A percentile compares a stretch with the other conserved stretches of the same genome.
Evolutionary conservation across 1,140 invertebrate species (phyloP).

Genomic region (Steinernema feltiae): DNA sequence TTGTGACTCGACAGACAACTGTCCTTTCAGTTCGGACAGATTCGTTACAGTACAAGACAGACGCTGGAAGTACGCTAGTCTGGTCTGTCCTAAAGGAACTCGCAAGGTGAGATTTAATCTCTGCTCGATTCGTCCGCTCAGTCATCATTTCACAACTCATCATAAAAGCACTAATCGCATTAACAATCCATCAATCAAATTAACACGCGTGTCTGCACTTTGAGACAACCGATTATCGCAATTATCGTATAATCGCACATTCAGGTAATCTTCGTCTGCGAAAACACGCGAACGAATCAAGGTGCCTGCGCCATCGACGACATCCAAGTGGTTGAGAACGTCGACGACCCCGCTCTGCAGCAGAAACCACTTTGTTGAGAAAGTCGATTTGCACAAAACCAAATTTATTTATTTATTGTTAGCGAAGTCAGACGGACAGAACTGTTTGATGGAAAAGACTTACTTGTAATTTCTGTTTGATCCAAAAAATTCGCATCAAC

Average conservation of each 20-base stretch:
- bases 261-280: constrained; percentile 56
- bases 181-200: neutral
- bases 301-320: constrained; percentile 57
- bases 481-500: neutral
- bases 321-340: constrained; percentile 48
- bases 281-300: constrained; percentile 57
- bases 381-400: too few relatives aligned
- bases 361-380: constrained; percentile 31
- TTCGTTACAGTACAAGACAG: constrained; percentile 54
- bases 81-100: constrained; percentile 53
- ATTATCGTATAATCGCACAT: constrained; percentile 19
- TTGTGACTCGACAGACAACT: constrained; percentile 45
- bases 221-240: neutral
- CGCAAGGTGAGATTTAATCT: constrained; percentile 42
- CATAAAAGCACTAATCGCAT: neutral
- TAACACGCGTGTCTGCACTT: neutral
- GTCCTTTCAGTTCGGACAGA: constrained; percentile 55
- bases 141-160: too few relatives aligned
- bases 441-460: too few relatives aligned
- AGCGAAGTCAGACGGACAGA: too few relatives aligned
- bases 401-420: neutral
- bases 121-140: neutral
- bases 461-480: neutral
- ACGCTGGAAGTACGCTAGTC: constrained; percentile 52
- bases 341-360: constrained; percentile 20